phyloP scores from a whole-genome alignment of 2,888 invertebrate genomes.

The Acanthacorydalis orientalis region DNA sequence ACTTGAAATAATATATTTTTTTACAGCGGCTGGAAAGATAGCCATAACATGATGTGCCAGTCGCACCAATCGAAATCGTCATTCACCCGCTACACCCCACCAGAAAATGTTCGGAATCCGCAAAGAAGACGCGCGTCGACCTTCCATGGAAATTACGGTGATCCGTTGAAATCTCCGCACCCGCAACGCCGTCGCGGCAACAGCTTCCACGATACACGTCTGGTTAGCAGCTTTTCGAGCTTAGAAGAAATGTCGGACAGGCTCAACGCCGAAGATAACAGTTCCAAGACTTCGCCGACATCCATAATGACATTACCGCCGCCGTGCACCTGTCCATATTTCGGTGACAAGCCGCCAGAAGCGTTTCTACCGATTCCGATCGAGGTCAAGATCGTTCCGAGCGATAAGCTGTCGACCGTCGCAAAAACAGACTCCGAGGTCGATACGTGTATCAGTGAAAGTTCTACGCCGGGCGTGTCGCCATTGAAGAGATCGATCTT shows the following conservation, averaged over 20 bases:
- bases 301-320: slow-evolving; percentile 35
- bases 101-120: background rate
- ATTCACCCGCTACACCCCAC: background rate
- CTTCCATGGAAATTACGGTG: slow-evolving; percentile 24
- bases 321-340: slow-evolving; percentile 68
- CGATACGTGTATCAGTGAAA: slow-evolving; percentile 17
- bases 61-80: background rate
- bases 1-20: background rate
- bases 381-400: slow-evolving; percentile 34
- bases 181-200: slow-evolving; percentile 27
- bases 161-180: slow-evolving; percentile 20
- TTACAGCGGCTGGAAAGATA: background rate
- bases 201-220: slow-evolving; percentile 29
- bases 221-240: slow-evolving; percentile 9
- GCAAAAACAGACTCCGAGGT: slow-evolving; percentile 17
- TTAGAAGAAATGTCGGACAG: slow-evolving; percentile 7
- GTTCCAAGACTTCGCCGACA: slow-evolving; percentile 20
- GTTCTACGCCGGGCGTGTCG: slow-evolving; percentile 26
- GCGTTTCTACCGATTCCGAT: slow-evolving; percentile 25
- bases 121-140: slow-evolving; percentile 26
- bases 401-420: slow-evolving; percentile 14
- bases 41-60: background rate
- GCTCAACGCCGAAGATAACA: slow-evolving; percentile 20
- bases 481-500: slow-evolving; percentile 20
- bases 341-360: slow-evolving; percentile 46